Base-by-base conservation (phyloP, 2,888 invertebrate genomes). In the Byasa hedistus region DNA sequence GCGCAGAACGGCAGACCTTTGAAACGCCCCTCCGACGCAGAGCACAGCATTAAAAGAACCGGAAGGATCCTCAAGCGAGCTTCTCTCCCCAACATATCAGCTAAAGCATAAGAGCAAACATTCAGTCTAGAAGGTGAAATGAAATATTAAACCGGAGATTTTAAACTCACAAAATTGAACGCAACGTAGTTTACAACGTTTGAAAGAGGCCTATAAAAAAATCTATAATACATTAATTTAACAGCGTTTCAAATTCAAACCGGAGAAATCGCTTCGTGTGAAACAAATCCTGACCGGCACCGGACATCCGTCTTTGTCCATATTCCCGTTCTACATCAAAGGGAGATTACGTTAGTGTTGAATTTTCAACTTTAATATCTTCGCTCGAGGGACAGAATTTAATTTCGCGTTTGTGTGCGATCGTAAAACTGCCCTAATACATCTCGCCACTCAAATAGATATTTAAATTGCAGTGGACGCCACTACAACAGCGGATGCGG, bases 241-340 rank as follows among this genome's bases (percentile, higher is more conserved):
- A 60, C 48, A 44, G 54, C 61, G 66, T 70, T 73, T 77, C 73
- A 71, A 75, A 74, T 71, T 69, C 71, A 63, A 75, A 70, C 68
- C 73, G 77, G 79, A 80, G 80, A 77, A 85, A 82, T 74, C 76
- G 78, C 80, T 83, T 86, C 87, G 87, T 88, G 89, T 89, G 90
- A 89, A 90, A 89, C 86, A 86, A 91, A 90, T 90, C 90, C 91
- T 90, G 89, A 90, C 91, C 91, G 91, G 91, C 86, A 90, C 88
- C 91, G 91, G 91, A 91, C 91, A 85, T 91, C 91, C 91, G 91
- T 89, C 91, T 91, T 89, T 87, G 89, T 86, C 87, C 87, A 89
- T 90, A 89, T 91, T 90, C 90, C 89, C 86, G 86, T 89, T 86
- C 86, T 79, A 91, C 91, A 84, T 91, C 91, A 91, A 91, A 91